phyloP scores from a whole-genome alignment of 2,113 vertebrate species.

The Lanius ludovicianus region DNA sequence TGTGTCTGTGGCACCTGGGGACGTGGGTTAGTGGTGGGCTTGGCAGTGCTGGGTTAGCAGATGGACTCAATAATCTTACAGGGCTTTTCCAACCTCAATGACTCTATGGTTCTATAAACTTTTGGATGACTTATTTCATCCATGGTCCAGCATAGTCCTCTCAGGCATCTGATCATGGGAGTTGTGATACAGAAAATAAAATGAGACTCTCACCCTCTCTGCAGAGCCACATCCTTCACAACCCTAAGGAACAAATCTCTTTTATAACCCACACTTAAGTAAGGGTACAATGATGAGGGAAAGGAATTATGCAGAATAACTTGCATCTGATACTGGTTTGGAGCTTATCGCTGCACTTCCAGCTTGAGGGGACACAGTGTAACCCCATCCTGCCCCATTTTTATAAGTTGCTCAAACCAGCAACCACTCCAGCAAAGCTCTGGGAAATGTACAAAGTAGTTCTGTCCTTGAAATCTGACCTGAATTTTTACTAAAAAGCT shows the following conservation, averaged over 20 bases:
- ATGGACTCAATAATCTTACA: neutral
- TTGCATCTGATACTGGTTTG: neutral
- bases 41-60: neutral
- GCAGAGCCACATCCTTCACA: neutral
- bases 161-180: neutral
- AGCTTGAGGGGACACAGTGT: neutral
- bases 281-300: neutral
- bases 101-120: neutral
- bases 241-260: neutral
- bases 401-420: neutral
- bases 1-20: neutral
- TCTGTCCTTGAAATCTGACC: neutral
- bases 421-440: neutral
- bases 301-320: neutral
- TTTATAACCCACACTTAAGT: neutral
- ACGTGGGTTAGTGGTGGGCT: neutral
- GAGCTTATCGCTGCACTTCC: neutral
- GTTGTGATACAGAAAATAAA: neutral
- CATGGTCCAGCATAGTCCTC: rapidly evolving
- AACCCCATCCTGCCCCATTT: neutral
- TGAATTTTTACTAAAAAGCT: neutral
- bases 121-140: neutral
- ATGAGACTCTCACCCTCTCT: neutral
- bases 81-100: neutral
- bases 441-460: neutral